phyloP scores from a whole-genome alignment of 2,113 vertebrate species.

The Heterotis niloticus region DNA sequence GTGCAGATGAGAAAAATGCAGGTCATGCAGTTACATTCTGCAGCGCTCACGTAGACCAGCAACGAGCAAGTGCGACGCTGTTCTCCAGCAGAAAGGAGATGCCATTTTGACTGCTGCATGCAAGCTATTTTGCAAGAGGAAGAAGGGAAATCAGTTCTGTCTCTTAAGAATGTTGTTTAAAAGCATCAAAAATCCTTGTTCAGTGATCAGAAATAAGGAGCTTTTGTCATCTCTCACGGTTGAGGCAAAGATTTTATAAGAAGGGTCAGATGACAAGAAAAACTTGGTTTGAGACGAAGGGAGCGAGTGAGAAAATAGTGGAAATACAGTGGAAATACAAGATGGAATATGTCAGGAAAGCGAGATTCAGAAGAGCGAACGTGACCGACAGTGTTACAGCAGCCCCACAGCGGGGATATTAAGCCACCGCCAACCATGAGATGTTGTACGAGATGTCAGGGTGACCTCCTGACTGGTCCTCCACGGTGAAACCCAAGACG shows the following conservation, averaged over 20 bases:
- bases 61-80: slow-evolving; percentile 31
- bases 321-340: too few relatives aligned
- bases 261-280: not conserved
- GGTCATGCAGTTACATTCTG: slow-evolving; percentile 36
- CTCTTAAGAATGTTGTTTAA: too few relatives aligned
- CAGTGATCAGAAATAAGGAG: not conserved
- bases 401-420: not conserved
- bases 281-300: not conserved
- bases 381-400: not conserved
- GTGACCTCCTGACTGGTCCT: too few relatives aligned
- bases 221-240: not conserved
- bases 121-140: slow-evolving; percentile 7
- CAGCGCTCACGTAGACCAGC: slow-evolving; percentile 58
- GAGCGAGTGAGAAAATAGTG: not conserved
- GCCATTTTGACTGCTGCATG: slow-evolving; percentile 16
- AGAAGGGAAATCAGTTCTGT: not conserved
- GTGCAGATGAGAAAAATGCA: slow-evolving; percentile 51
- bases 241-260: too few relatives aligned
- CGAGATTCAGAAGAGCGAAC: not conserved
- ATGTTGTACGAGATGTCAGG: too few relatives aligned
- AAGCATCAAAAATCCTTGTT: not conserved
- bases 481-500: not conserved
- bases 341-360: too few relatives aligned
- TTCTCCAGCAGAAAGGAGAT: slow-evolving; percentile 35
- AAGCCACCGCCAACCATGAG: too few relatives aligned